phyloP scores from a whole-genome alignment of 2,797 vertebrate genomes.

The Cyprinella venusta region DNA sequence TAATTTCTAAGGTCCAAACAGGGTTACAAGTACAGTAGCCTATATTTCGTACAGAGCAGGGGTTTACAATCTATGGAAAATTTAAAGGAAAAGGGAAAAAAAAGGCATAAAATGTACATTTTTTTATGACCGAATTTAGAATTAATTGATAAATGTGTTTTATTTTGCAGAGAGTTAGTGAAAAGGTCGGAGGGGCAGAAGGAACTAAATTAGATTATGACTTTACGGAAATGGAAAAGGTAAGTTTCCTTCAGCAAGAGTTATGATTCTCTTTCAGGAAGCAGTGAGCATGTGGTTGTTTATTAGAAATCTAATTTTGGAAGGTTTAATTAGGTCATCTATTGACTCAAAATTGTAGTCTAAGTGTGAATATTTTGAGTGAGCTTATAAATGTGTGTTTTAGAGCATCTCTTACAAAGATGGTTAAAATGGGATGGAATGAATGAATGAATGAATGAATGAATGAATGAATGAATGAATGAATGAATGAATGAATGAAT shows the following conservation, averaged over 20 bases:
- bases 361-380: background rate
- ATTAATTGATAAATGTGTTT: background rate
- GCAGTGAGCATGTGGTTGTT: background rate
- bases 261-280: background rate
- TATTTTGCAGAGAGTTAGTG: slow-evolving; percentile 90
- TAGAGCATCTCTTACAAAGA: background rate
- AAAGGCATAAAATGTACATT: background rate
- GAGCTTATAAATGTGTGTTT: slow-evolving; percentile 1
- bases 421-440: background rate
- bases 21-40: background rate
- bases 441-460: background rate
- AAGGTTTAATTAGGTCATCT: background rate
- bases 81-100: background rate
- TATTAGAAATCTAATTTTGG: slow-evolving; percentile 10
- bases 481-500: background rate
- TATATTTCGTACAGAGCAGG: background rate
- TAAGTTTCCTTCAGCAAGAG: slow-evolving; percentile 64
- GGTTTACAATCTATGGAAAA: background rate
- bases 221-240: slow-evolving; percentile 96
- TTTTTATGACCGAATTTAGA: background rate
- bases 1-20: background rate
- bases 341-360: background rate
- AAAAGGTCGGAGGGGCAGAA: slow-evolving; percentile 94
- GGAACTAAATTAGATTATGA: slow-evolving; percentile 93
- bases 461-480: background rate